Percentiles rank a stretch among this genome's conserved stretches.
Conservation (phyloP, 2,113 vertebrate species). For the Taxidea taxus region DNA sequence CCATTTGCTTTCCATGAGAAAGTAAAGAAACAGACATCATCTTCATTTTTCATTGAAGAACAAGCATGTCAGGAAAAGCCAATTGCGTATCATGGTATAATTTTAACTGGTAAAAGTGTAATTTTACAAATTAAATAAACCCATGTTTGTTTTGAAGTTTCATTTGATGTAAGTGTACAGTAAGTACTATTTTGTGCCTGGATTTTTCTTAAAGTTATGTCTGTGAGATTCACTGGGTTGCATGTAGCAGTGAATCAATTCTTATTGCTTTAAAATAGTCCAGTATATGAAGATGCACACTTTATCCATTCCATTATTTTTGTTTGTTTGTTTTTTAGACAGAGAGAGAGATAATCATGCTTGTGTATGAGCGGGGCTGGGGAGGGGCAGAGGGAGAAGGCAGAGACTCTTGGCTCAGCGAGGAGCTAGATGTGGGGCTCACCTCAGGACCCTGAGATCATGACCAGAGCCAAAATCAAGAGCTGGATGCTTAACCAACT, state of each 20-base stretch:
- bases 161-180: background rate
- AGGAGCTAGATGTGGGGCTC: background rate
- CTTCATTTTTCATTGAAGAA: background rate
- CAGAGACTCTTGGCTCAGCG: background rate
- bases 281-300: background rate
- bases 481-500: background rate
- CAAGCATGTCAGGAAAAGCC: background rate
- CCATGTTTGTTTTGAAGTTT: background rate
- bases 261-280: background rate
- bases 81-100: background rate
- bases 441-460: background rate
- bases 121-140: background rate
- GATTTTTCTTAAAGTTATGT: background rate
- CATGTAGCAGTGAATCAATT: background rate
- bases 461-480: background rate
- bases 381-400: background rate
- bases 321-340: background rate
- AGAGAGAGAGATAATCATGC: background rate
- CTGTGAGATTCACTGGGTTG: background rate
- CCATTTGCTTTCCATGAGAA: background rate
- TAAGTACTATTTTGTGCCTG: background rate
- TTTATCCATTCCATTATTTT: background rate
- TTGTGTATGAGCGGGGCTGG: fast-evolving
- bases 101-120: background rate
- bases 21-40: background rate